Base-by-base conservation (phyloP, 30 jellyfish, hydroid and myxozoan genomes). In the Clytia hemisphaerica region DNA sequence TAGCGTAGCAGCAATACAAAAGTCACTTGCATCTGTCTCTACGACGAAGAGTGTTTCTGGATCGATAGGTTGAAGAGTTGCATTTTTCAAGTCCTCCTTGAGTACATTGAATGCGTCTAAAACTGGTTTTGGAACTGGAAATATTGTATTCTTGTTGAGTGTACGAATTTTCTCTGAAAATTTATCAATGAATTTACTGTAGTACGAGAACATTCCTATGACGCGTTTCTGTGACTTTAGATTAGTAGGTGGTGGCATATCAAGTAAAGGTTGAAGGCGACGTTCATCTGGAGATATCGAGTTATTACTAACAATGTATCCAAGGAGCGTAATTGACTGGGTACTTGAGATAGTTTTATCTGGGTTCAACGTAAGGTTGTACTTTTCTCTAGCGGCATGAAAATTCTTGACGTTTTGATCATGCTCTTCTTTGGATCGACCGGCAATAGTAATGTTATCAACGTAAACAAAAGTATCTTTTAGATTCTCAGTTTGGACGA, bases 11-110 rank as follows among this genome's bases (percentile, higher is more conserved):
- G 93, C 61, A 31, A 74, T 66, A 6, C 78, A 80, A 47, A 50
- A 62, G 18, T 80, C 93, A 25, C 84, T 72, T 10, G 92, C 84
- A 72, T 71, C 71, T 42, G 77, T 46, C 54, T 73, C 93, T 14
- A 80, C 85, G 21, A 72, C 93, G 73, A 80, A 80, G 15, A 84
- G 93, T 30, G 49, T n/a, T 37, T 58, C 71, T 40, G 72, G 92
- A 57, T 71, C 73, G 32, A 80, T 73, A 14, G 83, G 59, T 36
- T 46, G 6, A 50, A 72, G 58, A 37, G 83, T 45, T 33, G 66
- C 93, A 28, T 27, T 22, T 7, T 45, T 69, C 4, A 79, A 37
- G 22, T 78, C 88, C 54, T 64, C 61, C 71, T 77, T 77, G 30
- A 66, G 45, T 53, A 72, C 73, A 14, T 67, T 53, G 59, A 68